phyloP scores from a whole-genome alignment of 1,140 invertebrate species.

The Rhyacophila brunnea region DNA sequence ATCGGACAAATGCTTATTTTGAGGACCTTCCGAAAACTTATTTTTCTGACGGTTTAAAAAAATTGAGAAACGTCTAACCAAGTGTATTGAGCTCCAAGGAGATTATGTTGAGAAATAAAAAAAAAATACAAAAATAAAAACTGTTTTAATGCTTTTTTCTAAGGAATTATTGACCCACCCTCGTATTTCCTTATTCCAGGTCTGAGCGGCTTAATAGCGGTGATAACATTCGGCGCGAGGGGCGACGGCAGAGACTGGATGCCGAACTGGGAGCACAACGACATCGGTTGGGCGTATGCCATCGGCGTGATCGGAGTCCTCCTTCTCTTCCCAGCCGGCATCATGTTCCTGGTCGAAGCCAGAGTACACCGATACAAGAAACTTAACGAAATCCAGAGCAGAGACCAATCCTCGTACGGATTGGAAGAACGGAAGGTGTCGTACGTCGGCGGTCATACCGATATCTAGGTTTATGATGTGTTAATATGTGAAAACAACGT shows the following conservation, averaged over 20 bases:
- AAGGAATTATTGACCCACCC: too few relatives aligned
- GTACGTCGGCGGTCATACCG: slow-evolving; percentile 54
- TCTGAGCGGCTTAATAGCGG: slow-evolving; percentile 67
- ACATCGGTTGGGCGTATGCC: slow-evolving; percentile 93
- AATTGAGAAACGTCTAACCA: too few relatives aligned
- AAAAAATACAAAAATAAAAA: too few relatives aligned
- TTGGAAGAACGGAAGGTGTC: slow-evolving; percentile 55
- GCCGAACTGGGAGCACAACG: slow-evolving; percentile 94
- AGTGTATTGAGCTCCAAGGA: too few relatives aligned
- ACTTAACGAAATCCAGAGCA: slow-evolving; percentile 64
- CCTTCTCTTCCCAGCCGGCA: slow-evolving; percentile 69
- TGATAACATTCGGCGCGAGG: slow-evolving; percentile 75
- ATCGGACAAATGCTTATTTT: too few relatives aligned
- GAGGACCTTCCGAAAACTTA: too few relatives aligned
- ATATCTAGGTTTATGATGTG: slow-evolving; percentile 47
- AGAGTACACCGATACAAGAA: slow-evolving; percentile 70
- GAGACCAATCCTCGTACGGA: slow-evolving; percentile 60
- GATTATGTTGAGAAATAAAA: too few relatives aligned
- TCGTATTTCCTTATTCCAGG: too few relatives aligned
- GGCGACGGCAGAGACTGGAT: slow-evolving; percentile 94
- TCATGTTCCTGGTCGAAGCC: slow-evolving; percentile 80
- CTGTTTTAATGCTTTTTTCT: too few relatives aligned
- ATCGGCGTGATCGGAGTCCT: slow-evolving; percentile 78
- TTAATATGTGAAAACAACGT: too few relatives aligned
- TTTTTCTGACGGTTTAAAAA: too few relatives aligned